Conservation (phyloP, 2,888 invertebrate species). For the Netelia melanura region DNA sequence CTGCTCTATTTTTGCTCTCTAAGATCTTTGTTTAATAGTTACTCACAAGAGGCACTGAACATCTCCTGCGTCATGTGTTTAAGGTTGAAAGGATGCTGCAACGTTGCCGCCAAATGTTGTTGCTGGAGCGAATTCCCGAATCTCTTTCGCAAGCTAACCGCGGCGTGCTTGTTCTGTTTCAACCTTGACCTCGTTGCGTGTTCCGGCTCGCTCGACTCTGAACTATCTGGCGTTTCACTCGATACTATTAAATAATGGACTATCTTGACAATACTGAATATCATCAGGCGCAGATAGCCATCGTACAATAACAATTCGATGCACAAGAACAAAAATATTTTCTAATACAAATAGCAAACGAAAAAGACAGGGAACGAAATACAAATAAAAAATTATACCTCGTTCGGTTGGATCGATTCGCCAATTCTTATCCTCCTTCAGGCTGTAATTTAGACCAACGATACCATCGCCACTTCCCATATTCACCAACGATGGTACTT, state of each 20-base stretch:
- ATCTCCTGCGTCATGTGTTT: constrained; percentile 84
- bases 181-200: constrained; percentile 78
- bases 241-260: constrained; percentile 77
- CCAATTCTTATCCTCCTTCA: constrained; percentile 84
- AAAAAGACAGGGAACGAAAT: constrained; percentile 25
- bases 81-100: constrained; percentile 82
- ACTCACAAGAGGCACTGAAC: constrained; percentile 85
- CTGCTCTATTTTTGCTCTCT: background rate
- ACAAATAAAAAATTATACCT: constrained; percentile 76
- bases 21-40: constrained; percentile 5
- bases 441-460: constrained; percentile 81
- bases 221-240: constrained; percentile 82
- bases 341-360: background rate
- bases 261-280: constrained; percentile 66
- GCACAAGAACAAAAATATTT: constrained; percentile 27
- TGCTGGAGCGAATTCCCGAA: constrained; percentile 81
- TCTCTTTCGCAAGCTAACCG: constrained; percentile 80
- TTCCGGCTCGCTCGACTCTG: constrained; percentile 83
- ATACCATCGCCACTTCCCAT: constrained; percentile 82
- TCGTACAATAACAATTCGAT: constrained; percentile 9
- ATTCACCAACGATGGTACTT: constrained; percentile 90
- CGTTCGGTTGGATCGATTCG: constrained; percentile 83
- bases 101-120: constrained; percentile 78
- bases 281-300: constrained; percentile 53
- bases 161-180: constrained; percentile 78